phyloP scores from a whole-genome alignment of 2,888 invertebrate genomes.

The Gari tellinella region DNA sequence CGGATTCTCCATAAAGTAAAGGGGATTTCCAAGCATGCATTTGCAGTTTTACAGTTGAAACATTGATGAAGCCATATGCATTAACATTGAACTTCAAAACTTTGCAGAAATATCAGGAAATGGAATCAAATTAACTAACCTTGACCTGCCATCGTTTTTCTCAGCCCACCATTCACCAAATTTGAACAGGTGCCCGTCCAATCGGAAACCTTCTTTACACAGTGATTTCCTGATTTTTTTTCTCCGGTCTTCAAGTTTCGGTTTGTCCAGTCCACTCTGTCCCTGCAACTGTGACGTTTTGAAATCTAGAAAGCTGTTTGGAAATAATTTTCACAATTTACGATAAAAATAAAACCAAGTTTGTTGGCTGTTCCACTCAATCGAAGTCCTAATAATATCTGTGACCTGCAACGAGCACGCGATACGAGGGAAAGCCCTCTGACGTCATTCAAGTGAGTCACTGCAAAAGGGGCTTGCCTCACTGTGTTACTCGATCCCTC shows the following conservation, averaged over 20 bases:
- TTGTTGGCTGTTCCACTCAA: not conserved
- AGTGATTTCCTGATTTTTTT: slow-evolving; percentile 17
- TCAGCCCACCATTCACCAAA: slow-evolving; percentile 61
- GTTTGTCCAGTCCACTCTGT: not conserved
- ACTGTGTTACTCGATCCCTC: too few species aligned
- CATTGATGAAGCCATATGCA: not conserved
- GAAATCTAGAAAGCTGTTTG: too few species aligned
- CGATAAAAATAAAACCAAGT: too few species aligned
- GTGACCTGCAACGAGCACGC: slow-evolving; percentile 4
- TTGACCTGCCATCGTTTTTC: slow-evolving; percentile 56
- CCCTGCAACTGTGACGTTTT: too few species aligned
- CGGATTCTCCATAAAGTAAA: too few species aligned
- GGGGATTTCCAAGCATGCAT: not conserved
- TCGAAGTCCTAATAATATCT: not conserved
- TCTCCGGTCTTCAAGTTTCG: too few species aligned
- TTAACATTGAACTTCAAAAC: not conserved
- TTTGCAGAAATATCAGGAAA: not conserved
- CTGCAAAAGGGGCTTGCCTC: slow-evolving; percentile 58
- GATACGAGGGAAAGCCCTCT: slow-evolving; percentile 65
- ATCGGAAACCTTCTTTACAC: slow-evolving; percentile 42
- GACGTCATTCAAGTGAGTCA: slow-evolving; percentile 71
- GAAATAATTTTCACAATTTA: too few species aligned
- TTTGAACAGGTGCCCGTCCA: slow-evolving; percentile 56
- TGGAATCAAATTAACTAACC: slow-evolving; percentile 49
- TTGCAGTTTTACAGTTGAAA: not conserved